These are phyloP conservation scores for Excalfactoria chinensis DNA, from an alignment of 2,113 vertebrate species.

Conservation along the genomic window DNA sequence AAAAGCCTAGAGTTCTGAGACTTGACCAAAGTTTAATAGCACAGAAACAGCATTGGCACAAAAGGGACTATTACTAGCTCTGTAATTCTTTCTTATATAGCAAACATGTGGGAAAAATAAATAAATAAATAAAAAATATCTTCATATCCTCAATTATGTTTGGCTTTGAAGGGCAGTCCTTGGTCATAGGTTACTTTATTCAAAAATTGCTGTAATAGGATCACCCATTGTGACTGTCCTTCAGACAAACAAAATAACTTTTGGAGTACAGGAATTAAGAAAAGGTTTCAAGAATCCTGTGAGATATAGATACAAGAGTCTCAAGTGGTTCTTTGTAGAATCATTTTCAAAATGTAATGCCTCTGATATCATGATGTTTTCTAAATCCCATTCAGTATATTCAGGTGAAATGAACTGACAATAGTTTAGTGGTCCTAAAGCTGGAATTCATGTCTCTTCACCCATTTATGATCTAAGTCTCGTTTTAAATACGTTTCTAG, in stretches of 20 bases:
- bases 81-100: background rate
- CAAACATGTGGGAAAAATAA: background rate
- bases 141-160: background rate
- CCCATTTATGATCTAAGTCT: background rate
- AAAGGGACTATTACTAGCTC: background rate
- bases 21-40: background rate
- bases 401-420: background rate
- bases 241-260: background rate
- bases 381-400: background rate
- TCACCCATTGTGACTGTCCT: background rate
- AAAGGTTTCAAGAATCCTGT: background rate
- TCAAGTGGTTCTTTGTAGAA: background rate
- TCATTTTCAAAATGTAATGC: background rate
- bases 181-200: background rate
- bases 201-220: background rate
- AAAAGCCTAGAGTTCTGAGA: background rate
- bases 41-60: background rate
- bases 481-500: background rate
- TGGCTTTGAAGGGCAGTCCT: background rate
- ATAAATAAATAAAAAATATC: too few relatives aligned
- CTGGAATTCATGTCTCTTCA: background rate
- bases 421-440: background rate
- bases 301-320: background rate
- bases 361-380: background rate
- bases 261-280: background rate